Evolutionary conservation across 1,140 invertebrate species (phyloP).

Genomic region (Laupala kohalensis): DNA sequence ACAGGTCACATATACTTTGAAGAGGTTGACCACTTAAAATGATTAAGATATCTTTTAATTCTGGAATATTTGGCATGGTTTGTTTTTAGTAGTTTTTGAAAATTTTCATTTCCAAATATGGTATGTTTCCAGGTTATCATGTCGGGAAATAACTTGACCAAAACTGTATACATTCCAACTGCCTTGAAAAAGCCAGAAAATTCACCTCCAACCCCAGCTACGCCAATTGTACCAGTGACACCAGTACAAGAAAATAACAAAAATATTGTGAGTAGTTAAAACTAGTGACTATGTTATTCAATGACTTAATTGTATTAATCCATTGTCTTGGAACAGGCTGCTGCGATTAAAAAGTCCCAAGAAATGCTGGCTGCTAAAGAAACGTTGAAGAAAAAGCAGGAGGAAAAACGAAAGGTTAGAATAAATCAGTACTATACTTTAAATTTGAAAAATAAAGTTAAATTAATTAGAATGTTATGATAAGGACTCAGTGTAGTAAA

Average conservation of each 20-base stretch:
- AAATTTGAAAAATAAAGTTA: too few species aligned
- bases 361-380: slow-evolving; percentile 46
- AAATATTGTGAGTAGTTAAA: slow-evolving; percentile 16
- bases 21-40: too few species aligned
- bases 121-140: slow-evolving; percentile 15
- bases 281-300: not conserved
- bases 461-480: too few species aligned
- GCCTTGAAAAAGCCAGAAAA: slow-evolving; percentile 22
- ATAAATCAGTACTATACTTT: too few species aligned
- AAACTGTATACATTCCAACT: slow-evolving; percentile 35
- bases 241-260: slow-evolving; percentile 16
- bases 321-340: not conserved
- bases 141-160: slow-evolving; percentile 29
- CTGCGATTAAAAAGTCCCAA: slow-evolving; percentile 36
- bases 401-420: slow-evolving; percentile 44
- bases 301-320: not conserved
- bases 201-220: not conserved
- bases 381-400: slow-evolving; percentile 45
- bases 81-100: not conserved
- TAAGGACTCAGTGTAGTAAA: too few species aligned
- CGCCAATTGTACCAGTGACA: not conserved
- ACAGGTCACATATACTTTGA: too few species aligned
- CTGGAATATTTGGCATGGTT: too few species aligned
- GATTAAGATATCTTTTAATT: too few species aligned
- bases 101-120: not conserved